Base-by-base conservation (phyloP, 2,888 invertebrate species). In the Drosophila yooni region DNA sequence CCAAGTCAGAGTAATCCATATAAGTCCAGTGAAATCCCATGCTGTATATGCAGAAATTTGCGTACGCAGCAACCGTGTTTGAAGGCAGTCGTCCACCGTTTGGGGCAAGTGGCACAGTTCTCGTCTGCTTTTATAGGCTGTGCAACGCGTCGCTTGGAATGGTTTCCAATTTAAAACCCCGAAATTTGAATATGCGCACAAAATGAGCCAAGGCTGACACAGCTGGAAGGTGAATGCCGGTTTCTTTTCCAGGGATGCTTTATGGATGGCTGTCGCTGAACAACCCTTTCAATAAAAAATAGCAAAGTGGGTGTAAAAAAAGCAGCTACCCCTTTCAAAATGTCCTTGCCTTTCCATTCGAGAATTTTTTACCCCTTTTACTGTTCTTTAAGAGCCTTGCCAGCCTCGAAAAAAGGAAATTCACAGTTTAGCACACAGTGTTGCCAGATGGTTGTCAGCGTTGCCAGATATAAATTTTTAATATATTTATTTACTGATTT, bases 121-220 rank as follows among this genome's bases (percentile, higher is more conserved):
- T 6, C 27, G 10, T 0, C 33, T 5, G 56, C 61, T 84, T 91
- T 85, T 90, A 91, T 90, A 65, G n/a, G 0, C 11, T 15, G 2
- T 11, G 25, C 18, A 56, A 36, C 1, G 25, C 50, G 50, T 15
- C 27, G 21, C 40, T 38, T 79, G 79, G 75, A 83, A 87, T 52
- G 53, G 40, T 52, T 91, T 87, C 85, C 89, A 82, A 76, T 78
- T 91, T 87, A 81, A 87, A 79, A 25, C 18, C 13, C 3, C 25
- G 15, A 91, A 91, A 91, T 91, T 91, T 91, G 89, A 91, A 90
- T 91, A 91, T 91, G 91, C 91, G 91, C 91, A 91, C 62, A 76
- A 75, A 59, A 46, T 51, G 27, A 62, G 62, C 25, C 21, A 69
- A 25, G 11, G 40, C 38, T 43, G 51, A 43, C 51, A 57, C 40